Percentiles rank a stretch among this genome's conserved stretches.
Evolutionary conservation across 2,113 vertebrate genomes (phyloP).

Genomic region (Mastomys natalensis): DNA sequence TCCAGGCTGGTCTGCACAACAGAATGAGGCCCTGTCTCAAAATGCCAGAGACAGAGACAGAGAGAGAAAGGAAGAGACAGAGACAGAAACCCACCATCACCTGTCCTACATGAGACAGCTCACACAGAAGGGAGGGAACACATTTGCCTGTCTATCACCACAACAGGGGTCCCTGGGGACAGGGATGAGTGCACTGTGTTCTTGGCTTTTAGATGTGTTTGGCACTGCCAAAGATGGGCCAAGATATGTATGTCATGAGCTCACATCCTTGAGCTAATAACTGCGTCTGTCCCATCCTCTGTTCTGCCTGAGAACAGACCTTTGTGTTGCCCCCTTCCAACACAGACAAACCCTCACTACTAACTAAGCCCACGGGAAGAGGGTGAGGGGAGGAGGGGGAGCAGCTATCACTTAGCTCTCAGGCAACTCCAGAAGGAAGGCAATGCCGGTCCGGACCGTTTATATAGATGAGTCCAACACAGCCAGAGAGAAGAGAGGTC

Average conservation of each 20-base stretch:
- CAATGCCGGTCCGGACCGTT: neutral
- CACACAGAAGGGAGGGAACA: neutral
- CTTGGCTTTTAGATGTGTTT: neutral
- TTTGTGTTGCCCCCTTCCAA: fast-evolving
- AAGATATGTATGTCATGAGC: fast-evolving
- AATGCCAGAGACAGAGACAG: neutral
- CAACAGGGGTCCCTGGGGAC: neutral
- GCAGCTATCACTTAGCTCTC: too few relatives aligned
- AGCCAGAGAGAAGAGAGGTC: neutral
- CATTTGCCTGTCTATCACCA: neutral
- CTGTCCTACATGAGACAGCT: neutral
- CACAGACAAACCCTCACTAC: neutral
- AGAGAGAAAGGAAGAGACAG: neutral
- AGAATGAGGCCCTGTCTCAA: neutral
- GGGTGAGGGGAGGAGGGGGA: too few relatives aligned
- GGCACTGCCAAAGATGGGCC: neutral
- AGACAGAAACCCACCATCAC: neutral
- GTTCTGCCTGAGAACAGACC: neutral
- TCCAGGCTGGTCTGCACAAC: neutral
- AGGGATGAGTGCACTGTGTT: fast-evolving
- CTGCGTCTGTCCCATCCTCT: neutral
- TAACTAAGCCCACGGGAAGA: fast-evolving
- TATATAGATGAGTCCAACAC: slow-evolving; percentile 15
- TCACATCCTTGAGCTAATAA: too few relatives aligned
- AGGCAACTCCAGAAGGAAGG: neutral